phyloP scores from a whole-genome alignment of 2,797 vertebrate species.

The Ctenochaetus hawaiiensis region DNA sequence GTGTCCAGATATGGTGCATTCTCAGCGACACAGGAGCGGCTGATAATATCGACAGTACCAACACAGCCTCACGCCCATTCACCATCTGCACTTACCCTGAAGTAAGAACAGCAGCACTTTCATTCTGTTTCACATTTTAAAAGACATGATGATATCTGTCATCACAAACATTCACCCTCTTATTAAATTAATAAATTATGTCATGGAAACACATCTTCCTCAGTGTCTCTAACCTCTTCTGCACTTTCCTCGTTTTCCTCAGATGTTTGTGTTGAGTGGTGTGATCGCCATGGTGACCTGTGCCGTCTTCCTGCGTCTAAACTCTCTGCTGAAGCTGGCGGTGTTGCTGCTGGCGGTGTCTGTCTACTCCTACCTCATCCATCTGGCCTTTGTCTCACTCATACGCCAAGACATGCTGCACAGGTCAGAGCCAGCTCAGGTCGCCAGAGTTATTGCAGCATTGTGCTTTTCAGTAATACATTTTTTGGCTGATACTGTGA shows the following conservation, averaged over 20 bases:
- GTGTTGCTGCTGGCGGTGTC: conserved; percentile 78
- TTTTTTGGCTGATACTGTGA: no score
- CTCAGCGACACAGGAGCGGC: conserved; percentile 54
- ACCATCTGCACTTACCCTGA: conserved; percentile 82
- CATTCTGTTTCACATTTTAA: neutral
- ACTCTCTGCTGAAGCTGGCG: conserved; percentile 84
- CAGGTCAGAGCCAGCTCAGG: conserved; percentile 45
- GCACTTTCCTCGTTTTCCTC: neutral
- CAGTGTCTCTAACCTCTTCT: no score
- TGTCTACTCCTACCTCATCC: conserved; percentile 82
- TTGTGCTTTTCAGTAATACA: no score
- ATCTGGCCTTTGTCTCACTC: conserved; percentile 74
- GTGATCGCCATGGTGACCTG: conserved; percentile 88
- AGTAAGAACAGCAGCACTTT: conserved; percentile 56
- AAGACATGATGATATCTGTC: neutral
- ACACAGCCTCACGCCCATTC: conserved; percentile 44
- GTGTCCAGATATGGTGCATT: conserved; percentile 82
- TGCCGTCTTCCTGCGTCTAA: conserved; percentile 85
- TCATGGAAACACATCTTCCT: neutral
- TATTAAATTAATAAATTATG: neutral
- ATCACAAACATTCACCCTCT: neutral
- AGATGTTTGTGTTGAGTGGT: conserved; percentile 83
- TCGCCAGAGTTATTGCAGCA: no score
- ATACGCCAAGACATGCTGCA: conserved; percentile 61
- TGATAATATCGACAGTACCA: conserved; percentile 48